Evolutionary conservation across 2,797 vertebrate species (phyloP).

Genomic region (Paratrypauchen microcephalus): DNA sequence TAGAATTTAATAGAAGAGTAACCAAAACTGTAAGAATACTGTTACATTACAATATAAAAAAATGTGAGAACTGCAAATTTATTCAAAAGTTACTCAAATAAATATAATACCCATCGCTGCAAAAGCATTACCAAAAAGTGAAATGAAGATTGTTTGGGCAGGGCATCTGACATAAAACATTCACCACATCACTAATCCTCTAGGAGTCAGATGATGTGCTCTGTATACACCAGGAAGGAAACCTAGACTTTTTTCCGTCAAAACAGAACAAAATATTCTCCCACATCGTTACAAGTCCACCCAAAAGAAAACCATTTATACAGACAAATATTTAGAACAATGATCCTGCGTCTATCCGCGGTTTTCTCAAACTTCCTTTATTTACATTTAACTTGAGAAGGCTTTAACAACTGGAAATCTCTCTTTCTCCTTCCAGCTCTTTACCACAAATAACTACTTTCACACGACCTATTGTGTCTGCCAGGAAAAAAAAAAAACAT

Average conservation of each 20-base stretch:
- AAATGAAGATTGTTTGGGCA: no score
- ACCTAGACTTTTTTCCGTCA: neutral
- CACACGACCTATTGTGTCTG: conserved; percentile 66
- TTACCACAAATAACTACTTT: conserved; percentile 70
- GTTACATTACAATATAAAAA: no score
- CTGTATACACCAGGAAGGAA: neutral
- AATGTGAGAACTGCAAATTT: no score
- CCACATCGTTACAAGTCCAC: neutral
- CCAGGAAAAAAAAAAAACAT: conserved; percentile 65
- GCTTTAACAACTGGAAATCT: conserved; percentile 14
- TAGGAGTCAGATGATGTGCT: neutral
- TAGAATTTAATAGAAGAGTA: no score
- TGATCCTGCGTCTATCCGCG: neutral
- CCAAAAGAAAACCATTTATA: neutral
- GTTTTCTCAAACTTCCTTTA: conserved; percentile 1
- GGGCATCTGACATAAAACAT: no score
- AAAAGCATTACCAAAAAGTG: no score
- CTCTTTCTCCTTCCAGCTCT: conserved; percentile 22
- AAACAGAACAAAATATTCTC: neutral
- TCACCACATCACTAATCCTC: neutral
- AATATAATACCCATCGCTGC: no score
- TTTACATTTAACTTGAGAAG: conserved; percentile 10
- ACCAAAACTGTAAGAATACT: no score
- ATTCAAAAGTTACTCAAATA: no score
- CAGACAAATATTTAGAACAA: conserved; percentile 5